A percentile compares a stretch with the other conserved stretches of the same genome.
phyloP scores from a whole-genome alignment of 2,888 invertebrate species.

The Sacculina carcini region DNA sequence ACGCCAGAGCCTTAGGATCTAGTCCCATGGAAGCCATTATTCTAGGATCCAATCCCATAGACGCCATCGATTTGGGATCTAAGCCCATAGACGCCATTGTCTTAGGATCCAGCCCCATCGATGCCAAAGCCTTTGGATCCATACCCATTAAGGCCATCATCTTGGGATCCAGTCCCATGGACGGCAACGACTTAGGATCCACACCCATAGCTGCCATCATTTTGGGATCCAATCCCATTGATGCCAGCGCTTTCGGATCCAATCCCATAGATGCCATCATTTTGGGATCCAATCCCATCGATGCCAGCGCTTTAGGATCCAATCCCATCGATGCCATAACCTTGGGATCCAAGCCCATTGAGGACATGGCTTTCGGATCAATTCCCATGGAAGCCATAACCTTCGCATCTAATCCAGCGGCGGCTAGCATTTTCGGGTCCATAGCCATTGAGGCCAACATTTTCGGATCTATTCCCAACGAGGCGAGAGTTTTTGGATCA shows the following conservation, averaged over 20 bases:
- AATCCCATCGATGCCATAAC: constrained; percentile 10
- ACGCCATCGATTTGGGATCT: constrained; percentile 12
- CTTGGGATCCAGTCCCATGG: constrained; percentile 6
- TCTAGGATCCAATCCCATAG: constrained; percentile 7
- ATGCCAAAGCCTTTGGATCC: background rate
- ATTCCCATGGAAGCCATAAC: constrained; percentile 17
- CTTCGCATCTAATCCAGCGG: constrained; percentile 18
- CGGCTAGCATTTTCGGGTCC: constrained; percentile 10
- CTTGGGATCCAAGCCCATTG: constrained; percentile 14
- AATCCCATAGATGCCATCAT: constrained; percentile 4
- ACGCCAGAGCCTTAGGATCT: constrained; percentile 6
- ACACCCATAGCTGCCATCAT: background rate
- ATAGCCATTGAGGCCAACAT: constrained; percentile 7
- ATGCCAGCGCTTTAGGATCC: constrained; percentile 12
- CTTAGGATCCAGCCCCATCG: constrained; percentile 13
- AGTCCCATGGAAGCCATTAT: background rate
- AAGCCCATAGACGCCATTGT: constrained; percentile 9
- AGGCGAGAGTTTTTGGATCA: constrained; percentile 20
- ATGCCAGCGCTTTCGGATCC: constrained; percentile 6
- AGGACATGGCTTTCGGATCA: constrained; percentile 10
- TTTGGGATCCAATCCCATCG: constrained; percentile 10
- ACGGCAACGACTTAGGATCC: background rate
- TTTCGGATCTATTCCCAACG: constrained; percentile 10
- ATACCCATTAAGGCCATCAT: constrained; percentile 1
- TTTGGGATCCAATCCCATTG: constrained; percentile 6